phyloP scores from a whole-genome alignment of 2,888 invertebrate genomes.

The Sarcophaga subvicina region DNA sequence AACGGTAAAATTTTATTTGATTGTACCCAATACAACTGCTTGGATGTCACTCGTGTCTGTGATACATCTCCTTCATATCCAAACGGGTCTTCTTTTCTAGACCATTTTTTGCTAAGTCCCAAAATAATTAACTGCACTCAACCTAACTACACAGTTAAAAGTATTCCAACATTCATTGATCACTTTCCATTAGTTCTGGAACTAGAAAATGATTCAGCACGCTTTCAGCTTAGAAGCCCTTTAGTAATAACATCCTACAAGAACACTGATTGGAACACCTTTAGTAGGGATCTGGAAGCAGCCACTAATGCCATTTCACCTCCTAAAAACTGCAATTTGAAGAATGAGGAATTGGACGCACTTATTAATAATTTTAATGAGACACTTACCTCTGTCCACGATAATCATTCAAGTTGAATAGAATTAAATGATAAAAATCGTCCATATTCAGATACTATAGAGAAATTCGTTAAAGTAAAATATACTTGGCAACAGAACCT shows the following conservation, averaged over 20 bases:
- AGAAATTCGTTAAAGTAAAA: conserved; percentile 18
- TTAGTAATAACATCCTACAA: neutral
- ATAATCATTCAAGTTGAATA: neutral
- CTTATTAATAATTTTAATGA: neutral
- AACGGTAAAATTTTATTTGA: neutral
- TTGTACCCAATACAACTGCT: neutral
- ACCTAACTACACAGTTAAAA: neutral
- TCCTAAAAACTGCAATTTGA: neutral
- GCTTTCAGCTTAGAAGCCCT: neutral
- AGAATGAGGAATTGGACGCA: neutral
- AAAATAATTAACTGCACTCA: neutral
- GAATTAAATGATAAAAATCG: conserved; percentile 3
- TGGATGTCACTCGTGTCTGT: conserved; percentile 3
- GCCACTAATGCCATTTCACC: neutral
- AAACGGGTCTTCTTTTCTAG: neutral
- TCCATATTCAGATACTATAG: neutral
- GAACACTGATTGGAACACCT: conserved; percentile 11
- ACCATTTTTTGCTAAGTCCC: conserved; percentile 21
- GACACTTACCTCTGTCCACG: neutral
- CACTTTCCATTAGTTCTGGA: neutral
- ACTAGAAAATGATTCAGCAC: neutral
- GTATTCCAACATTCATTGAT: conserved; percentile 12
- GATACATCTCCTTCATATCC: conserved; percentile 17
- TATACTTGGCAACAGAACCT: conserved; percentile 10
- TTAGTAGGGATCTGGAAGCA: conserved; percentile 4